Base-by-base conservation (phyloP, 2,113 vertebrate species). In the Pollimyrus isidori region DNA sequence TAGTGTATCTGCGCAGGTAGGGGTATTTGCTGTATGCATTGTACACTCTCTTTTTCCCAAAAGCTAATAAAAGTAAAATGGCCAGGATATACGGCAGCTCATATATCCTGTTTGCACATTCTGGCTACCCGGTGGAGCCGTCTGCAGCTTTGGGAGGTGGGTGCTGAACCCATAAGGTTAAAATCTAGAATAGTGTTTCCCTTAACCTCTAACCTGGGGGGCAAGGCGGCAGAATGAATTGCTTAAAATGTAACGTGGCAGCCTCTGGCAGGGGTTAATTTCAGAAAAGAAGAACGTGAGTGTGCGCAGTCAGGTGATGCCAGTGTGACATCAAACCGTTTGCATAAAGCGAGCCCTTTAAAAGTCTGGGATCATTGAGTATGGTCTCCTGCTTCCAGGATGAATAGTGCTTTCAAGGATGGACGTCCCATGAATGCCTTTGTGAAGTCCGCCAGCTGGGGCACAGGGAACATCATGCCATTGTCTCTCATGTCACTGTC, bases 311-410 rank as follows among this genome's bases (percentile, higher is more conserved):
- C 49, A 86, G 42, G 50, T 56, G 26, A 73, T 69, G 45, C 82
- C 46, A 45, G 82, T 89, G 83, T 49, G 89, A 45, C 73, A 42
- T 89, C 83, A 83, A 89, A 50, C 83, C 19, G 5, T 73, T 49
- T 86, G 53, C 42, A 1, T 56, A 26, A 39, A 86, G 83, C 13
- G 42, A 86, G 30, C 53, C 48, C 85, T 48, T 46, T 48, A 69
- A 85, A 86, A 49, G 7, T 80, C 48, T 46, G 35, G 39, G 48
- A 89, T 89, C 88, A 48, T 83, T 89, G 69, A 19, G 3, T 53
- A 69, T 48, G 35, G 42, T 82, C 30, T 89, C n/a, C 39, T 15
- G 49, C 35, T 7, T 30, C 42, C 19, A 26, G 50, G 39, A 58
- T 49, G 82, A 85, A 89, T 62, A 65, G 76, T 26, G 26, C 88